A percentile compares a stretch with the other conserved stretches of the same genome.
Evolutionary conservation across 2,113 vertebrate species (phyloP).

Genomic region (Sus scrofa): DNA sequence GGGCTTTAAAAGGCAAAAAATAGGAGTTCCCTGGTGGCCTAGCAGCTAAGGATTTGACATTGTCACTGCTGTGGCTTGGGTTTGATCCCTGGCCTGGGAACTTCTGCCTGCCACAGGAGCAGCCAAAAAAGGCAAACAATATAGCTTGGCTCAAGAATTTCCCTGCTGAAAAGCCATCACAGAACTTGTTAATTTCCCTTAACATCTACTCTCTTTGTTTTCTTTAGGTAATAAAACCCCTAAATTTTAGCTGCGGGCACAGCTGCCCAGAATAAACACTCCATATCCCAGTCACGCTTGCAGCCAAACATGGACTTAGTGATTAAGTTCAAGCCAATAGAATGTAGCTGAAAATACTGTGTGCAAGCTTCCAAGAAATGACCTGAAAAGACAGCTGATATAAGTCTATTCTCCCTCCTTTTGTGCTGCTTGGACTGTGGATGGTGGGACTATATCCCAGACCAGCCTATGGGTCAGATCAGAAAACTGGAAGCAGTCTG

Average conservation of each 20-base stretch:
- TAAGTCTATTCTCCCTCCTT: background rate
- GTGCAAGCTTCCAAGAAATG: background rate
- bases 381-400: background rate
- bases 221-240: background rate
- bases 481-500: background rate
- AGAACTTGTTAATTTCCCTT: background rate
- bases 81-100: no score
- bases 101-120: no score
- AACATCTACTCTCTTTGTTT: background rate
- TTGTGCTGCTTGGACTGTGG: background rate
- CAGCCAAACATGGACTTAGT: background rate
- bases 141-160: background rate
- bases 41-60: no score
- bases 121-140: no score
- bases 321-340: background rate
- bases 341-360: background rate
- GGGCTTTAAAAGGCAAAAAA: background rate
- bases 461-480: background rate
- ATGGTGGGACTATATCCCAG: background rate
- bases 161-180: background rate
- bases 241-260: background rate
- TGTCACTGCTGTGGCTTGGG: no score
- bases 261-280: background rate
- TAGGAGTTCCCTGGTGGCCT: no score
- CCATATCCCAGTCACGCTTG: background rate